These are phyloP conservation scores for Apodemia mormo DNA, from an alignment of 2,888 invertebrate species.

Conservation along the genomic window DNA sequence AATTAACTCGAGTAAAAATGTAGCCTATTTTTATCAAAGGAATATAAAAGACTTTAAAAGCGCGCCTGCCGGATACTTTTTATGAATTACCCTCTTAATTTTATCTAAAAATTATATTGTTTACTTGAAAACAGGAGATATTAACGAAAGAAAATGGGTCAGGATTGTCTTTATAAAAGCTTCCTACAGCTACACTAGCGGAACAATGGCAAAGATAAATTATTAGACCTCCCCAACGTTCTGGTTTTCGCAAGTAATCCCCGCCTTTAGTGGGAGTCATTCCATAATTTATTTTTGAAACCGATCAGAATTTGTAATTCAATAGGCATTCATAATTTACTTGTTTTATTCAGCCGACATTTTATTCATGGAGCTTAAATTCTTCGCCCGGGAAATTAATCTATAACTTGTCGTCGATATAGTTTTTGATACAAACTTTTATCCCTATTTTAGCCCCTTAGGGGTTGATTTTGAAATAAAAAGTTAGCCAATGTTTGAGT, in stretches of 20 bases:
- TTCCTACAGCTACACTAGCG: slow-evolving; percentile 26
- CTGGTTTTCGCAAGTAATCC: slow-evolving; percentile 27
- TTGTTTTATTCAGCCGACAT: neutral
- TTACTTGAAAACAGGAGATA: slow-evolving; percentile 27
- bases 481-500: no score
- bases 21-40: slow-evolving; percentile 6
- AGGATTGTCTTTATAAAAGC: slow-evolving; percentile 30
- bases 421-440: no score
- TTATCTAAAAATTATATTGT: slow-evolving; percentile 27
- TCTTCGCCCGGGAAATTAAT: no score
- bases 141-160: slow-evolving; percentile 28
- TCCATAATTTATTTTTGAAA: slow-evolving; percentile 9
- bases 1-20: neutral
- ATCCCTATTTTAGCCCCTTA: no score
- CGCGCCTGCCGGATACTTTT: neutral
- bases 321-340: neutral
- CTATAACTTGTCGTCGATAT: no score
- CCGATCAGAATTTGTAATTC: slow-evolving; percentile 14
- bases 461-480: no score
- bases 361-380: neutral
- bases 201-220: slow-evolving; percentile 36
- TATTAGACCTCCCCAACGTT: slow-evolving; percentile 28
- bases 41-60: slow-evolving; percentile 10
- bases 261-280: neutral
- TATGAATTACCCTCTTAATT: slow-evolving; percentile 14